Percentiles rank a stretch among this genome's conserved stretches.
Evolutionary conservation across 2,113 vertebrate species (phyloP).

Genomic region (Ictalurus punctatus): DNA sequence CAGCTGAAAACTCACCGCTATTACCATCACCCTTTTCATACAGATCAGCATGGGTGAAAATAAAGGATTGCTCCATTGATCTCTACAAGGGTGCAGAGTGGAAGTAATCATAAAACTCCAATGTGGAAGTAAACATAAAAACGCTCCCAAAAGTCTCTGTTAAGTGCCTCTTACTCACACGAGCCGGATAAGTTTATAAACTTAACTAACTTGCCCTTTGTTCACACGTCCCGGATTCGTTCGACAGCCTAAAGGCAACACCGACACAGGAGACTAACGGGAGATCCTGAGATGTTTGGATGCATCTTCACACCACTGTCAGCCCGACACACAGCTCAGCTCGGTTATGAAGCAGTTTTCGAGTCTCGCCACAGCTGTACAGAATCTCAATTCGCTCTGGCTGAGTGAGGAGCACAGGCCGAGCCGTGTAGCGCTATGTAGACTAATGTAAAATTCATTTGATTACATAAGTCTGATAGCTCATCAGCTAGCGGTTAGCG

Average conservation of each 20-base stretch:
- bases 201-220: slow-evolving; percentile 1
- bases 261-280: slow-evolving; percentile 13
- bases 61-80: slow-evolving; percentile 31
- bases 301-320: slow-evolving; percentile 21
- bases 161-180: slow-evolving; percentile 6
- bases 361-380: slow-evolving; percentile 14
- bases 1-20: slow-evolving; percentile 25
- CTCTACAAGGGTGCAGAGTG: slow-evolving; percentile 33
- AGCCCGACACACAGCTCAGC: background rate
- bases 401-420: slow-evolving; percentile 35
- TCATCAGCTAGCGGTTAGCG: slow-evolving; percentile 42
- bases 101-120: slow-evolving; percentile 38
- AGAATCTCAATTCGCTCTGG: slow-evolving; percentile 41
- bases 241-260: background rate
- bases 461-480: slow-evolving; percentile 51
- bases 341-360: background rate
- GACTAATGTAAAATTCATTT: slow-evolving; percentile 50
- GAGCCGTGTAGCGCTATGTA: slow-evolving; percentile 24
- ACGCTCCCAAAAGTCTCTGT: slow-evolving; percentile 35
- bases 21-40: slow-evolving; percentile 25
- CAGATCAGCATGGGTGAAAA: slow-evolving; percentile 27
- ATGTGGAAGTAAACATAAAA: slow-evolving; percentile 40
- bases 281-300: slow-evolving; percentile 51
- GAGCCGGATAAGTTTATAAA: slow-evolving; percentile 1
- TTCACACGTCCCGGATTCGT: background rate